Base-by-base conservation (phyloP, 2,888 invertebrate genomes). In the Candidula unifasciata region DNA sequence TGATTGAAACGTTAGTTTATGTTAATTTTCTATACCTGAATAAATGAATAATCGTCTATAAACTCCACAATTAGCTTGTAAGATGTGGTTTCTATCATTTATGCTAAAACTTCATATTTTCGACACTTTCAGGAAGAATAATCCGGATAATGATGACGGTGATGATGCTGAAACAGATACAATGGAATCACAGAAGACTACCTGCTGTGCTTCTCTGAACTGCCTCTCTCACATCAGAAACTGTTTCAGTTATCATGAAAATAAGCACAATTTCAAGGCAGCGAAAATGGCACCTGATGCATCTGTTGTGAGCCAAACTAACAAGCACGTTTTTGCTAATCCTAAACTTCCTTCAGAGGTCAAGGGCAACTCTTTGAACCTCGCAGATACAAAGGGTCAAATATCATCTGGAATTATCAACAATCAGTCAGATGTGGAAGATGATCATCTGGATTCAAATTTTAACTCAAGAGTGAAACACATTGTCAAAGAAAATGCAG, bases 101-200 rank as follows among this genome's bases (percentile, higher is more conserved):
- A 44, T 44, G 44, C 44, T 44, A 44, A 44, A 44, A 1, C 44
- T 44, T 44, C 44, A 44, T 44, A 44, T 44, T 44, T 44, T 44
- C 13, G 44, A 13, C 44, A 44, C 13, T 33, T 74, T 74, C 74
- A 74, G 74, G 30, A 74, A 74, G 54, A 54, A 37, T 54, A 54
- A 30, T 44, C 27, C 73, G 0, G 52, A 68, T 35, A 33, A 69
- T 33, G 30, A 30, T n/a, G n/a, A n/a, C n/a, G 27, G 52, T 3
- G 73, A 74, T 74, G 73, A 44, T 16, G 27, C 44, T n/a, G 71
- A 44, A n/a, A 13, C 10, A 37, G 73, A 74, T 74, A 54, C 74
- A 27, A 18, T 3, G 21, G 27, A 54, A 18, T 33, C 52, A 13
- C 30, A 54, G 30, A 52, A 21, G 21, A 13, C 16, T 3, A 30